Conservation (phyloP, 2,113 vertebrate genomes). For the Scopus umbretta region DNA sequence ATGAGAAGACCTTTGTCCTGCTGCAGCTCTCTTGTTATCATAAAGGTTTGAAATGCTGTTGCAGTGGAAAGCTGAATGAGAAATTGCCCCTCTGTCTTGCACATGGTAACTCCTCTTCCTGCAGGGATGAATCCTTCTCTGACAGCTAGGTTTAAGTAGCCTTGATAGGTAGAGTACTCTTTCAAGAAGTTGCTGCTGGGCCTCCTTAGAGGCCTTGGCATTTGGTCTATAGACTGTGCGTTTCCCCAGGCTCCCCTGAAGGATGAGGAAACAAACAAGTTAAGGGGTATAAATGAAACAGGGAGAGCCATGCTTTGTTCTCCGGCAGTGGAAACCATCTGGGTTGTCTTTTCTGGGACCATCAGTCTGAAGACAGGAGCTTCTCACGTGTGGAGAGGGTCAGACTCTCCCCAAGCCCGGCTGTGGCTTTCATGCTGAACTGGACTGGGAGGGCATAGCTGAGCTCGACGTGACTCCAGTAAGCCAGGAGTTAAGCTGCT, state of each 20-base stretch:
- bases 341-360: background rate
- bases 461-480: background rate
- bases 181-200: background rate
- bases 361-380: background rate
- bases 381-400: accelerated
- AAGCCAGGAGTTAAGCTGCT: background rate
- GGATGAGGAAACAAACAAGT: background rate
- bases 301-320: background rate
- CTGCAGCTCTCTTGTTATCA: background rate
- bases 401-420: background rate
- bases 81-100: background rate
- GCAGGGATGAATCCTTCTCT: background rate
- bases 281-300: background rate
- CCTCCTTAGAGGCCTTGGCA: background rate
- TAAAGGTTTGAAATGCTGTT: background rate
- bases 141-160: background rate
- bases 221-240: accelerated
- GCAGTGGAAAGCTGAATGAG: background rate
- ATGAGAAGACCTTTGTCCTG: background rate
- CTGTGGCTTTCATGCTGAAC: background rate
- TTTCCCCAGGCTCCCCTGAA: background rate
- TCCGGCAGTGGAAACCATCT: background rate
- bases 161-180: background rate
- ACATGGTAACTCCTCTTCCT: accelerated
- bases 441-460: background rate